Evolutionary conservation across 2,888 invertebrate species (phyloP).

Genomic region (Pocota personata): DNA sequence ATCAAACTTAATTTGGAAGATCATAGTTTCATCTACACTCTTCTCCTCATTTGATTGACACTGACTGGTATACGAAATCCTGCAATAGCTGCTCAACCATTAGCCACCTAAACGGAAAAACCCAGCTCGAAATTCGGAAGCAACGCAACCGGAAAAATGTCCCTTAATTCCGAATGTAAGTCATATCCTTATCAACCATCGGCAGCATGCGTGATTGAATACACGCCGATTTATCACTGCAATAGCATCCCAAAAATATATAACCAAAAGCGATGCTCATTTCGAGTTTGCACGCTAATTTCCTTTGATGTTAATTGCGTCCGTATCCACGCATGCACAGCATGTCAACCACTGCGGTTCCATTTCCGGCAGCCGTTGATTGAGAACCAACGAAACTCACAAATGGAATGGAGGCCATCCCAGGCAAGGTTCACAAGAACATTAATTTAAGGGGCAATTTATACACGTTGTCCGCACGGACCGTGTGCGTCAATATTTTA

Average conservation of each 20-base stretch:
- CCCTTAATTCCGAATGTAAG: background rate
- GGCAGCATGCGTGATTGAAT: background rate
- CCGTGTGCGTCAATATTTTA: slow-evolving; percentile 71
- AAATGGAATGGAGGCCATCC: slow-evolving; percentile 34
- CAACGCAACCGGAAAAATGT: background rate
- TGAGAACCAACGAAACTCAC: slow-evolving; percentile 50
- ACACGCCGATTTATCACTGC: slow-evolving; percentile 30
- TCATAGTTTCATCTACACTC: too few species aligned
- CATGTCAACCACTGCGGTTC: slow-evolving; percentile 56
- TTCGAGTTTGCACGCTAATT: slow-evolving; percentile 53
- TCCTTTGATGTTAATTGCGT: slow-evolving; percentile 53
- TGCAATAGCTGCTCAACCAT: too few species aligned
- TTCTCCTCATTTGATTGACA: too few species aligned
- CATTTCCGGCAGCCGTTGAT: slow-evolving; percentile 67
- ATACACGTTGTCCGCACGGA: slow-evolving; percentile 68
- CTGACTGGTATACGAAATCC: too few species aligned
- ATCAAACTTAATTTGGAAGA: too few species aligned
- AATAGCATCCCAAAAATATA: slow-evolving; percentile 22
- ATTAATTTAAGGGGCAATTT: slow-evolving; percentile 72
- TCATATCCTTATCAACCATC: background rate
- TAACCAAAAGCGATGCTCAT: slow-evolving; percentile 41
- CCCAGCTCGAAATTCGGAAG: background rate
- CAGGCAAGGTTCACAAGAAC: slow-evolving; percentile 44
- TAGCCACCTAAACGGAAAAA: too few species aligned
- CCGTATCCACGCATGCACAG: slow-evolving; percentile 1